A percentile compares a stretch with the other conserved stretches of the same genome.
Conservation (phyloP, 2,113 vertebrate genomes). For the Chrysemys picta region DNA sequence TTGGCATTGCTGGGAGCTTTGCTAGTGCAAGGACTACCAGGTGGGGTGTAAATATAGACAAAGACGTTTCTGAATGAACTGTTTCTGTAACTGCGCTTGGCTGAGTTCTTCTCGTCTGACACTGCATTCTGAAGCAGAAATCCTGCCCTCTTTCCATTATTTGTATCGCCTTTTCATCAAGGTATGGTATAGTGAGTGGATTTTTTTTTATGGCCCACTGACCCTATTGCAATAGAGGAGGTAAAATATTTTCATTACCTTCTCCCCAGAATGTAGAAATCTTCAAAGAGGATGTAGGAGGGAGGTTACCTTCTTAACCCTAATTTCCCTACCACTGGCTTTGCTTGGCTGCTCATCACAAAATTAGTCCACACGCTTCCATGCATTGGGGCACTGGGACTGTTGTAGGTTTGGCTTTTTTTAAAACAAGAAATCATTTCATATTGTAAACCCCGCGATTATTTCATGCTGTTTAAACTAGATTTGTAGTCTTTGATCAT, state of each 20-base stretch:
- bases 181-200: accelerated
- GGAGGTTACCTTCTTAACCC: slow-evolving; percentile 75
- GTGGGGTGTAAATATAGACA: background rate
- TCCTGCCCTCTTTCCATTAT: slow-evolving; percentile 15
- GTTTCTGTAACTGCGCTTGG: background rate
- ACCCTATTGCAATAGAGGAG: slow-evolving; percentile 67
- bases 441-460: slow-evolving; percentile 77
- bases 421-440: slow-evolving; percentile 72
- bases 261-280: slow-evolving; percentile 78
- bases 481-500: slow-evolving; percentile 83
- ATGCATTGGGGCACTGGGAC: slow-evolving; percentile 46
- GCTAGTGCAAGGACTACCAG: background rate
- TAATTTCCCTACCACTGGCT: slow-evolving; percentile 71
- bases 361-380: slow-evolving; percentile 70
- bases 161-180: background rate
- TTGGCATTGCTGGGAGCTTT: background rate
- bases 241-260: slow-evolving; percentile 81
- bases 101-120: background rate
- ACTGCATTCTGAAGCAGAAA: background rate
- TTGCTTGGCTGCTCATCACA: slow-evolving; percentile 77
- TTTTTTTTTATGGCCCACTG: slow-evolving; percentile 11
- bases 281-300: slow-evolving; percentile 77
- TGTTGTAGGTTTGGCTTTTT: slow-evolving; percentile 69
- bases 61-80: background rate
- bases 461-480: slow-evolving; percentile 84